Evolutionary conservation across 2,113 vertebrate genomes (phyloP).

Genomic region (Pimephales promelas): DNA sequence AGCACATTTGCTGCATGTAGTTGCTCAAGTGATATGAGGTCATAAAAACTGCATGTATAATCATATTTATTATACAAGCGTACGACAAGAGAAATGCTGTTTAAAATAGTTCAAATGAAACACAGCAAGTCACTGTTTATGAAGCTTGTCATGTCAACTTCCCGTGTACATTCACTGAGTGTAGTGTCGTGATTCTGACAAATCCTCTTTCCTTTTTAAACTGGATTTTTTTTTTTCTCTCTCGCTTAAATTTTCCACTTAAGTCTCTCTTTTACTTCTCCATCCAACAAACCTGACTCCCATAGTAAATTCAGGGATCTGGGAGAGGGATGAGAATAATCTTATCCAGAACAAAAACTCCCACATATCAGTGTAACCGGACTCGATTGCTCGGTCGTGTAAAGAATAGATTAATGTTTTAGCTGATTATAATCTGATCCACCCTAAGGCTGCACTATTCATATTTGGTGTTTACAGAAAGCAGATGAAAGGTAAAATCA

Average conservation of each 20-base stretch:
- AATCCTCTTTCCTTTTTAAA: neutral
- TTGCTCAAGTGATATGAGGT: neutral
- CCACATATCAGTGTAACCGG: conserved; percentile 63
- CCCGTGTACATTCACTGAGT: neutral
- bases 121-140: neutral
- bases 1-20: neutral
- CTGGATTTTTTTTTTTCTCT: neutral
- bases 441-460: conserved; percentile 50
- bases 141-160: neutral
- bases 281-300: conserved; percentile 42
- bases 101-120: neutral
- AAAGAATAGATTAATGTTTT: conserved; percentile 71
- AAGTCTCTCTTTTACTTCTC: conserved; percentile 35
- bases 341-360: conserved; percentile 69
- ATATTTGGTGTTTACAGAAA: conserved; percentile 63
- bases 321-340: conserved; percentile 55
- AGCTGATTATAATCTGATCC: conserved; percentile 68
- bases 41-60: neutral
- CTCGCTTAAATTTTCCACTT: neutral
- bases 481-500: conserved; percentile 53
- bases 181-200: neutral
- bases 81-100: neutral
- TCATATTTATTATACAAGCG: neutral
- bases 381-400: conserved; percentile 63
- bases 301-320: conserved; percentile 62